phyloP scores from a whole-genome alignment of 2,113 vertebrate species.

The Dipodomys merriami region DNA sequence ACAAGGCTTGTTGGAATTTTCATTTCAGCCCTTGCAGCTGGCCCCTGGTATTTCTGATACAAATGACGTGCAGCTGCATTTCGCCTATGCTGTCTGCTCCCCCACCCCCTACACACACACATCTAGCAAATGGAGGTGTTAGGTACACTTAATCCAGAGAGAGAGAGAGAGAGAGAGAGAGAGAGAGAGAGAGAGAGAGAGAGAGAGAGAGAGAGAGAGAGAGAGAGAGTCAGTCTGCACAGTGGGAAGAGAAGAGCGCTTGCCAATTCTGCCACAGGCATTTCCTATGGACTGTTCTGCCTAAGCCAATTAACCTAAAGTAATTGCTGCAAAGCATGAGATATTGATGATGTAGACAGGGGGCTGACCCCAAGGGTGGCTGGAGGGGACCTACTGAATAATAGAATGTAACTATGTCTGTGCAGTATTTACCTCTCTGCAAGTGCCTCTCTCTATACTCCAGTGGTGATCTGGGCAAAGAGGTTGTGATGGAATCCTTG shows the following conservation, averaged over 20 bases:
- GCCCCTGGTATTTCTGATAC: slow-evolving; percentile 72
- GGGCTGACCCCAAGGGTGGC: background rate
- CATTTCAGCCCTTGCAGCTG: slow-evolving; percentile 78
- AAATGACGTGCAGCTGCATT: slow-evolving; percentile 72
- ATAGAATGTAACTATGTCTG: background rate
- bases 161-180: no score
- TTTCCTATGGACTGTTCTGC: slow-evolving; percentile 42
- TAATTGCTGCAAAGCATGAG: slow-evolving; percentile 61
- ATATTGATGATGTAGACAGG: slow-evolving; percentile 22
- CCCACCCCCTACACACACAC: background rate
- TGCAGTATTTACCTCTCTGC: background rate
- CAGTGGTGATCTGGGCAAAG: accelerated
- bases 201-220: background rate
- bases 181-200: background rate
- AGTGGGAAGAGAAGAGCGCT: slow-evolving; percentile 51
- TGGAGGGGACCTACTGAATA: background rate
- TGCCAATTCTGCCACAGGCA: slow-evolving; percentile 29
- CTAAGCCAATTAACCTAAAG: slow-evolving; percentile 71
- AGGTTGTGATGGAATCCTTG: background rate
- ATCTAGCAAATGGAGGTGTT: slow-evolving; percentile 46
- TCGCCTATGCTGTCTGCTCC: slow-evolving; percentile 42
- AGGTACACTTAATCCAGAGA: slow-evolving; percentile 63
- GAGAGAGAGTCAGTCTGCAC: slow-evolving; percentile 55
- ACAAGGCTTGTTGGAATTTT: slow-evolving; percentile 79
- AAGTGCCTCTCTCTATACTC: background rate